Evolutionary conservation across 2,797 vertebrate species (phyloP).

Genomic region (Leucoraja ocellata): DNA sequence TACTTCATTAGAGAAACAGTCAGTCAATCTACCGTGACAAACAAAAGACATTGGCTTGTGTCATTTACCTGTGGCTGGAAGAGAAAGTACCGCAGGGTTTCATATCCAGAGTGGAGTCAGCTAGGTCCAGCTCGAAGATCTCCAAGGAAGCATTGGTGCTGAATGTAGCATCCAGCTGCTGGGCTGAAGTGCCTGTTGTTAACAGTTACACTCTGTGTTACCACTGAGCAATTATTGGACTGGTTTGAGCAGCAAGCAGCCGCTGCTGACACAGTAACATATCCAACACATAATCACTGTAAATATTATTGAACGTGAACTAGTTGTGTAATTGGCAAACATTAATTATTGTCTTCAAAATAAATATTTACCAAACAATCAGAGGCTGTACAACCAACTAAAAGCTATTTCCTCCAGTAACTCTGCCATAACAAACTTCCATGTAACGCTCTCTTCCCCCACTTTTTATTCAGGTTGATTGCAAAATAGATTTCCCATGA

Average conservation of each 20-base stretch:
- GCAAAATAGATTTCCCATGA: not conserved
- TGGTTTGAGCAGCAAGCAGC: not conserved
- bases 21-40: not conserved
- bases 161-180: slow-evolving; percentile 93
- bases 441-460: not conserved
- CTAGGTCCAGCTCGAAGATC: slow-evolving; percentile 87
- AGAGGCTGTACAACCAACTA: not conserved
- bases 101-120: slow-evolving; percentile 81
- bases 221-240: not conserved
- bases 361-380: not conserved
- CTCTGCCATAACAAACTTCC: not conserved
- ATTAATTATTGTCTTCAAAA: not conserved
- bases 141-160: slow-evolving; percentile 89
- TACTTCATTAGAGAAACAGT: not conserved
- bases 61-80: slow-evolving; percentile 74
- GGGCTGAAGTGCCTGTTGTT: slow-evolving; percentile 82
- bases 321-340: not conserved
- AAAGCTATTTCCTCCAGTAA: not conserved
- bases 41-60: not conserved
- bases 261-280: too few species aligned
- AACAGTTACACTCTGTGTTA: not conserved
- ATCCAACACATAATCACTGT: too few species aligned
- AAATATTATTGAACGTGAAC: not conserved
- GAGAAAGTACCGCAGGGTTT: slow-evolving; percentile 80
- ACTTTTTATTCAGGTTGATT: not conserved